These are phyloP conservation scores for Desoria tigrina DNA, from an alignment of 2,888 invertebrate species.

Conservation along the genomic window DNA sequence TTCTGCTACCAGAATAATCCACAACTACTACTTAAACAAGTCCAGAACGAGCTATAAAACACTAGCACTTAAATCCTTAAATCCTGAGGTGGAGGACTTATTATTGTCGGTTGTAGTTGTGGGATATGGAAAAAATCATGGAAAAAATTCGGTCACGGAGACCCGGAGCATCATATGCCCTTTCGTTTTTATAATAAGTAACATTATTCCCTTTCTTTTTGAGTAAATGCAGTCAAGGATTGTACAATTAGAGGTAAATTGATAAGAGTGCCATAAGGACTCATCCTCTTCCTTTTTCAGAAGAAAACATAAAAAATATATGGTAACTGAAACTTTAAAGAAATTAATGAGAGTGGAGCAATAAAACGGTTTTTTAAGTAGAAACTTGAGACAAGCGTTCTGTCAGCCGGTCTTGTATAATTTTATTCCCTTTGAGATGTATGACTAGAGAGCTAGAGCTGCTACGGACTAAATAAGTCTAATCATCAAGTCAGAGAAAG, in stretches of 20 bases:
- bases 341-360: background rate
- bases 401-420: background rate
- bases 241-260: conserved; percentile 1
- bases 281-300: background rate
- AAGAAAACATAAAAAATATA: background rate
- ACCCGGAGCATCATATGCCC: background rate
- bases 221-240: background rate
- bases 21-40: conserved; percentile 2
- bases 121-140: background rate
- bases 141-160: conserved; percentile 8
- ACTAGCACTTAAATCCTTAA: background rate
- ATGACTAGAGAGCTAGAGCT: no score
- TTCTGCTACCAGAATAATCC: background rate
- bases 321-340: background rate
- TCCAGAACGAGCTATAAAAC: background rate
- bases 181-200: background rate
- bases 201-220: background rate
- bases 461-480: no score
- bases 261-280: conserved; percentile 11
- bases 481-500: no score
- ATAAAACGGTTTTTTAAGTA: background rate
- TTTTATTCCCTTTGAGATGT: no score
- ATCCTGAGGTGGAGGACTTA: background rate
- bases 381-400: background rate
- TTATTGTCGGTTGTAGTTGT: no score